Base-by-base conservation (phyloP, 2,797 vertebrate genomes). In the Parambassis ranga region DNA sequence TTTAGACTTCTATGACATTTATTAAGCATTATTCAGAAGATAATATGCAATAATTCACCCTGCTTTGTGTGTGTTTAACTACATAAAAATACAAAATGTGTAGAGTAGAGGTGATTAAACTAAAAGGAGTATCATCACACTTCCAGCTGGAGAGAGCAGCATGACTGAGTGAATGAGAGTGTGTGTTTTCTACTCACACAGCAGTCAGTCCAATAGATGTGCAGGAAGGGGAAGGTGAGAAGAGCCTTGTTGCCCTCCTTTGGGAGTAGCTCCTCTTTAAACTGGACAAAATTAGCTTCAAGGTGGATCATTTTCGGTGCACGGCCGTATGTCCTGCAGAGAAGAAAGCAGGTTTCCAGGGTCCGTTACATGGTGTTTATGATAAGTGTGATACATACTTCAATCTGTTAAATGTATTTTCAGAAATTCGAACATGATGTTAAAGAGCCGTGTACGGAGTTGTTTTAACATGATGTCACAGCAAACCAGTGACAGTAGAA, bases 301-400 rank as follows among this genome's bases (percentile, higher is more conserved):
- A 99, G 92, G 82, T 99, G 96, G 86, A 99, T 99, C 97, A 99
- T 98, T 91, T 98, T 99, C 0, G 97, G 96, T 61, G 97, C 95
- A 6, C 98, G 96, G 56, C 98, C 98, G 0, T 99, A 99, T 6
- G 96, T 97, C 91, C 98, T 99, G 66, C 19, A 61, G 1, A 13
- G 8, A 27, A 53, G 22, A 67, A 24, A 71, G 20, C 19, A 27
- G 35, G 10, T 20, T 60, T n/a, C 47, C 0, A 22, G 3, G 11
- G 71, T 32, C 5, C 22, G 5, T 18, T n/a, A 26, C 3, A 44
- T 9, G 0, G 4, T 6, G 4, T 13, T 62, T 5, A 27, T 1
- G 0, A 33, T 33, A 2, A 43, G 13, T 22, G n/a, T n/a, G n/a
- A n/a, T n/a, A n/a, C n/a, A n/a, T n/a, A n/a, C n/a, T n/a, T n/a